Evolutionary conservation across 2,113 vertebrate species (phyloP).

Genomic region (Caretta caretta): DNA sequence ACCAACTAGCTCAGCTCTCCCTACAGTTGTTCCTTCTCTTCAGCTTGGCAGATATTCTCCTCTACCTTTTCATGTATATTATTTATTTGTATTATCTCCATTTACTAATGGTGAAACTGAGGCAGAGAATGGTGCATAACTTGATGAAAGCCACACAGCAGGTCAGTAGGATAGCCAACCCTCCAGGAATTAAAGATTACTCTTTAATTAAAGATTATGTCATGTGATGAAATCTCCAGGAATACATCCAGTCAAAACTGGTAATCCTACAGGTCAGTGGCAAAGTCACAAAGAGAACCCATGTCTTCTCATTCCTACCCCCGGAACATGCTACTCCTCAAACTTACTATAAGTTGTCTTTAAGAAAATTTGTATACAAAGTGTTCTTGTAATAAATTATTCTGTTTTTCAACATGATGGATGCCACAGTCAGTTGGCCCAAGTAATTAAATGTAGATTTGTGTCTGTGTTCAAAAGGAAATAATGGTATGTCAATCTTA

Average conservation of each 20-base stretch:
- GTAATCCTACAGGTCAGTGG: background rate
- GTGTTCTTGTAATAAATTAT: background rate
- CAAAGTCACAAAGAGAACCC: background rate
- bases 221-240: too few relatives aligned
- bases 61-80: conserved; percentile 37
- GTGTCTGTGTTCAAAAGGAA: background rate
- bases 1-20: conserved; percentile 53
- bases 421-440: background rate
- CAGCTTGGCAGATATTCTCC: conserved; percentile 44
- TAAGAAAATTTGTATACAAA: background rate
- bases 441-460: background rate
- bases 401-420: background rate
- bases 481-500: background rate
- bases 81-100: conserved; percentile 56
- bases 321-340: background rate
- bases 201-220: too few relatives aligned
- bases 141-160: too few relatives aligned
- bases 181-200: too few relatives aligned
- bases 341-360: background rate
- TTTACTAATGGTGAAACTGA: conserved; percentile 16
- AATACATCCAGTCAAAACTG: too few relatives aligned
- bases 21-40: conserved; percentile 41
- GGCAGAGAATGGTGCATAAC: too few relatives aligned
- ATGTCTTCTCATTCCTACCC: background rate
- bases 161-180: too few relatives aligned